Evolutionary conservation across 2,888 invertebrate genomes (phyloP).

Genomic region (Lasioglossum leucozonium): DNA sequence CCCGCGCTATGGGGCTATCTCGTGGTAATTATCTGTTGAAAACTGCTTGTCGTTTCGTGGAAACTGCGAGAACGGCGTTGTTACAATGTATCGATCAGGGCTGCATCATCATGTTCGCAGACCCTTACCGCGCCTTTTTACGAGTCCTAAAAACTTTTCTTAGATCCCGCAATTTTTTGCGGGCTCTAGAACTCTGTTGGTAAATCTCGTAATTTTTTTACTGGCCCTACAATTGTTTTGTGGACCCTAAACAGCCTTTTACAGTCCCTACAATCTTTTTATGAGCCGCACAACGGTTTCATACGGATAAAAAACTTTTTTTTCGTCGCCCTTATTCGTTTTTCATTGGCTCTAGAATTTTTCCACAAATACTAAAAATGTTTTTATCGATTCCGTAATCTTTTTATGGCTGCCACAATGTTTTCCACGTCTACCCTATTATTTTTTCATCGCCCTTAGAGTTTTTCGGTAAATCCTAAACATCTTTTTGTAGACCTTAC

Average conservation of each 20-base stretch:
- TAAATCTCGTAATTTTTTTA: background rate
- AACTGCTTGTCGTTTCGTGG: background rate
- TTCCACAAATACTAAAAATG: background rate
- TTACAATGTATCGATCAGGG: background rate
- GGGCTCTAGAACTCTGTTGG: background rate
- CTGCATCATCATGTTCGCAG: background rate
- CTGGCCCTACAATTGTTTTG: background rate
- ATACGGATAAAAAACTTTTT: background rate
- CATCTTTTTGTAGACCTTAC: background rate
- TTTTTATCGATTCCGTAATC: background rate
- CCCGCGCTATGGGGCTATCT: background rate
- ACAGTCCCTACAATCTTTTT: background rate
- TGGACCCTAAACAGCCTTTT: background rate
- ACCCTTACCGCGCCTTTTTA: background rate
- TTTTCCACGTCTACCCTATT: background rate
- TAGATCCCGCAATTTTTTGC: background rate
- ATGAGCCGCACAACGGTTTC: background rate
- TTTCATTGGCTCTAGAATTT: background rate
- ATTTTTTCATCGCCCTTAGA: background rate
- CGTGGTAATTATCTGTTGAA: conserved; percentile 2
- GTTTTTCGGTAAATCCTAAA: background rate
- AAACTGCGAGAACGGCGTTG: background rate
- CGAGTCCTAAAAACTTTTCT: background rate
- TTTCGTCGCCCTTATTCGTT: background rate
- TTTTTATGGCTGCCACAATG: background rate